Base-by-base conservation (phyloP, 2,797 vertebrate species). In the Uromys caudimaculatus region DNA sequence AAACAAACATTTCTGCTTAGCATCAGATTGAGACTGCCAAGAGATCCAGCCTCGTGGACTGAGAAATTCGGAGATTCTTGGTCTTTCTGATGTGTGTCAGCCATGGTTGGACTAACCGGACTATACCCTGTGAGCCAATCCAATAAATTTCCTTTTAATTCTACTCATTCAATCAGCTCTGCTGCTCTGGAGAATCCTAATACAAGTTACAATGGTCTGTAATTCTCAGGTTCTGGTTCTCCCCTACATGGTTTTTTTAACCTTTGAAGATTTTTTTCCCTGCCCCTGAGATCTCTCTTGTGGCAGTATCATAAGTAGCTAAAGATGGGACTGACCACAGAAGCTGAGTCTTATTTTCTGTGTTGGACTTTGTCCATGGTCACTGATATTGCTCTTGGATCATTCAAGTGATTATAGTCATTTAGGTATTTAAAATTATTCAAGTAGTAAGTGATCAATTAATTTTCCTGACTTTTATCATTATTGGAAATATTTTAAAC, bases 401-500 rank as follows among this genome's bases (percentile, higher is more conserved):
- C 54, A 60, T 89, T 56, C 73, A 73, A 93, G 67, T 76, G 41
- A 93, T 77, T 82, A 73, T 75, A 56, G 87, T 84, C 76, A 93
- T 84, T 91, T 38, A 58, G 3, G 19, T 6, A 79, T 84, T 71
- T 96, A 44, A 97, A 95, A 93, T 76, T 87, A n/a, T 85, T 96
- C 64, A 76, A 83, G 52, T 75, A 96, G 81, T 75, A 17, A 95
- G 88, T 92, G 29, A 87, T 82, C 60, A 93, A 91, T 95, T 93
- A 93, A 92, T 94, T 82, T 94, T 17, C 27, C n/a, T 79, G 50
- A 21, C 3, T 76, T 78, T 96, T 89, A 88, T 84, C 78, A 91
- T 94, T 92, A 93, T 81, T 82, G 71, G 29, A 8, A 93, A 73
- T 83, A 94, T 92, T 95, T 95, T 95, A 93, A 94, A 94, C 81